Percentiles rank a stretch among this genome's conserved stretches.
These are phyloP conservation scores for Chaetodon trifascialis DNA, from an alignment of 2,113 vertebrate genomes.

Conservation along the genomic window DNA sequence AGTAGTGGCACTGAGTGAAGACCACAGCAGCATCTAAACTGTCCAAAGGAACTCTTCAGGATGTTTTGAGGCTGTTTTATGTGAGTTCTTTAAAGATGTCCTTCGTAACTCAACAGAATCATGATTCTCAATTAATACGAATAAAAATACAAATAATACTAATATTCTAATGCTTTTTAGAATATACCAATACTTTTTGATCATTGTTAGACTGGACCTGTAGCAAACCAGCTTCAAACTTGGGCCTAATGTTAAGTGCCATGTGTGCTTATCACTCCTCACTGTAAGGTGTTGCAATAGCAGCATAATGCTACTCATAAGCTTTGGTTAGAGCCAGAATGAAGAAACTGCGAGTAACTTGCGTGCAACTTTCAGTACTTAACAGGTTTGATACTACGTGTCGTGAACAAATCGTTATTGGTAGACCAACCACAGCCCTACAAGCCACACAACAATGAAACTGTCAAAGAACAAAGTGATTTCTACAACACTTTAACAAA, in stretches of 20 bases:
- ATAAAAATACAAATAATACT: too few species aligned
- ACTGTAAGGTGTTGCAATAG: background rate
- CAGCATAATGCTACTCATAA: background rate
- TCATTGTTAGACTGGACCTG: too few species aligned
- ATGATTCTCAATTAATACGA: too few species aligned
- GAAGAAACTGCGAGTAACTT: background rate
- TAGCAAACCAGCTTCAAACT: slow-evolving; percentile 4
- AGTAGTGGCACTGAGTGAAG: too few species aligned
- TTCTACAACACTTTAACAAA: slow-evolving; percentile 1
- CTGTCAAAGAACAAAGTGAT: background rate
- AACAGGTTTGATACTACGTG: background rate
- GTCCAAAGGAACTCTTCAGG: too few species aligned
- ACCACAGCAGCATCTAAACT: too few species aligned
- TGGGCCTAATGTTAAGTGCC: slow-evolving; percentile 23
- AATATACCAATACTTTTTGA: too few species aligned
- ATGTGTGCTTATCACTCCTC: background rate
- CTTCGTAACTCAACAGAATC: too few species aligned
- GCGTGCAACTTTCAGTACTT: background rate
- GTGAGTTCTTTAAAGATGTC: too few species aligned
- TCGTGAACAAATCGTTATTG: background rate
- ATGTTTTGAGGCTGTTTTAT: too few species aligned
- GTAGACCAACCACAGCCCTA: background rate
- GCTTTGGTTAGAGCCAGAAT: background rate
- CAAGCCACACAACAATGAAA: background rate
- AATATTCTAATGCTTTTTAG: too few species aligned